These are phyloP conservation scores for Mesorhabditis spiculigera DNA, from an alignment of 2,888 invertebrate genomes.

Conservation along the genomic window DNA sequence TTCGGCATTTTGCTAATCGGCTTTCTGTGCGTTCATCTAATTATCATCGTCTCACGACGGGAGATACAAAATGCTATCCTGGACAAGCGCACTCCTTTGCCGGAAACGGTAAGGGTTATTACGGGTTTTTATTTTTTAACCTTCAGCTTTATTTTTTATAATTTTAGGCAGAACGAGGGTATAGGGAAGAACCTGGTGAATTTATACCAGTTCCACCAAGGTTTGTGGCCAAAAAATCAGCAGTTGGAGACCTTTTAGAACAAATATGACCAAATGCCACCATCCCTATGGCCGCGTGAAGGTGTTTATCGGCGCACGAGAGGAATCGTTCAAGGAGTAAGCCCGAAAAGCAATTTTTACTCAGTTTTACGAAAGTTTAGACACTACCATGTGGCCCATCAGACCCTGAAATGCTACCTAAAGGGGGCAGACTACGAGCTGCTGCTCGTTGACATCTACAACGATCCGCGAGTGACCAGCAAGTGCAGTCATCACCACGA, in stretches of 20 bases:
- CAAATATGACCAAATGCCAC: neutral
- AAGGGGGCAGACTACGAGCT: conserved; percentile 2
- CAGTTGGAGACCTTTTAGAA: neutral
- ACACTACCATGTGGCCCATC: neutral
- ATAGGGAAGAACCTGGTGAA: too few relatives aligned
- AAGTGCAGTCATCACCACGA: conserved; percentile 6
- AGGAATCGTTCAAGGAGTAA: conserved; percentile 4
- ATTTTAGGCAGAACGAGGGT: too few relatives aligned
- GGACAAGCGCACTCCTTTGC: too few relatives aligned
- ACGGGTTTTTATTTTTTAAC: too few relatives aligned
- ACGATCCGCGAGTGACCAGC: neutral
- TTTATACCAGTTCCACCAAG: too few relatives aligned
- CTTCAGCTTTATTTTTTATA: too few relatives aligned
- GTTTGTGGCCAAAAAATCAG: too few relatives aligned
- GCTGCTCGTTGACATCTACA: neutral
- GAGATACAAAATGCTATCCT: too few relatives aligned
- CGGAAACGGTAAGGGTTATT: too few relatives aligned
- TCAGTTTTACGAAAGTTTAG: neutral
- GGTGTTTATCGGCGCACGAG: neutral
- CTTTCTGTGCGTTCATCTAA: too few relatives aligned
- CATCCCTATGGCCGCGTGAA: neutral
- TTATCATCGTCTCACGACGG: too few relatives aligned
- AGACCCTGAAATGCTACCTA: neutral
- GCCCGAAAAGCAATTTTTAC: neutral
- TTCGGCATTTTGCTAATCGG: too few relatives aligned